Percentiles rank a stretch among this genome's conserved stretches.
Conservation (phyloP, 2,113 vertebrate species). For the Sinocyclocheilus anophthalmus region DNA sequence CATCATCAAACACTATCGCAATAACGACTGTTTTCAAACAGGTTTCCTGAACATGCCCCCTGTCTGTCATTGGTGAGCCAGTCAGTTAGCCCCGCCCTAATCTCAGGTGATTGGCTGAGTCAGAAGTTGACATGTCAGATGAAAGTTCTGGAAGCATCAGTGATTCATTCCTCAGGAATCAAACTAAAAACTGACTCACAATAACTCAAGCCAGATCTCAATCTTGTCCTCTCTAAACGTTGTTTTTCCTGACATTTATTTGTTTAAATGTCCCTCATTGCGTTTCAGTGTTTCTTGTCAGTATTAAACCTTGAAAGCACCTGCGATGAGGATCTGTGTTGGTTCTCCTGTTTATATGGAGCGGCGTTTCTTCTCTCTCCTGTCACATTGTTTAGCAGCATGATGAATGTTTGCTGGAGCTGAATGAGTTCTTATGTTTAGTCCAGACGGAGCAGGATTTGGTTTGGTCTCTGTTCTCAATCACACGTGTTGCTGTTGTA, state of each 20-base stretch:
- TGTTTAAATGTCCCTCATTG: not conserved
- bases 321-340: not conserved
- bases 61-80: not conserved
- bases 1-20: not conserved
- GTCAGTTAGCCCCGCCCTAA: not conserved
- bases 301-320: not conserved
- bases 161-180: not conserved
- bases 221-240: not conserved
- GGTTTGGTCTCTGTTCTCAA: conserved; percentile 15
- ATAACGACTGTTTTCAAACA: not conserved
- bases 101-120: not conserved
- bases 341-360: not conserved
- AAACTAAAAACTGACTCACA: not conserved
- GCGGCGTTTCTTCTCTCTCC: not conserved
- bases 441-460: conserved; percentile 3
- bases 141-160: too few relatives aligned
- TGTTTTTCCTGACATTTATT: not conserved
- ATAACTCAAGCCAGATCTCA: not conserved
- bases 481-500: not conserved
- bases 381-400: conserved; percentile 15
- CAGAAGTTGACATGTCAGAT: not conserved
- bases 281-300: not conserved
- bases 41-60: not conserved
- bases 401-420: conserved; percentile 22
- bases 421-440: not conserved